Evolutionary conservation across 2,797 vertebrate species (phyloP), one percentile per base, ranked within the genome.

Genomic region (Crocodylus rhombifer): DNA sequence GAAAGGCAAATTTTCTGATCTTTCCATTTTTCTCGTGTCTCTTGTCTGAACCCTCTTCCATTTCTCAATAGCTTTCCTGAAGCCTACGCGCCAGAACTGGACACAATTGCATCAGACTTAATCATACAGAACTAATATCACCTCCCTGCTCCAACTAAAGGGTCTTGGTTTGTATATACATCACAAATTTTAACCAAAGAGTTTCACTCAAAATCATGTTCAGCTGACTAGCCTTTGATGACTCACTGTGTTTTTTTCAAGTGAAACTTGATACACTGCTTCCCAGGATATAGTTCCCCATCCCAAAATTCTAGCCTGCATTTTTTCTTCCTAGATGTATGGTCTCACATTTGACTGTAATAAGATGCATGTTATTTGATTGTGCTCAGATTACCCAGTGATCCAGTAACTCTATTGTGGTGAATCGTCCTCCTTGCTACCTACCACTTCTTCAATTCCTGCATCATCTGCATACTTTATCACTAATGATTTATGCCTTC

Each of bases 251-350:
- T 33, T 2, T 57, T 57, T 30, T 67, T 82, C 69, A 30, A n/a
- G 17, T n/a, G 3, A 33, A 16, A 5, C 9, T 17, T n/a, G 63
- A 80, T 25, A 3, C 60, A 20, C 82, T 65, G 71, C 21, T 87
- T 28, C 76, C 75, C 14, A 33, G 75, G 1, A 0, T 17, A 8
- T 6, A 71, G 65, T 21, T 0, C 0, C 23, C 13, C 21, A 42
- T 5, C 20, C 42, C 42, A 51, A 51, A 51, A 51, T 51, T 51
- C 42, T 51, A 51, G 42, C 42, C 42, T 51, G 42, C 62, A 5
- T 51, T 84, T 80, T 65, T 87, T n/a, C 78, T 4, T 23, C 14
- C 7, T 77, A 51, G 30, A 85, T 56, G 82, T 78, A 6, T 80
- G 33, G 21, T 77, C 64, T 73, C 63, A 28, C 11, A 4, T 1